These are phyloP conservation scores for Cheilosia urbana DNA, from an alignment of 2,888 invertebrate species.

Conservation along the genomic window DNA sequence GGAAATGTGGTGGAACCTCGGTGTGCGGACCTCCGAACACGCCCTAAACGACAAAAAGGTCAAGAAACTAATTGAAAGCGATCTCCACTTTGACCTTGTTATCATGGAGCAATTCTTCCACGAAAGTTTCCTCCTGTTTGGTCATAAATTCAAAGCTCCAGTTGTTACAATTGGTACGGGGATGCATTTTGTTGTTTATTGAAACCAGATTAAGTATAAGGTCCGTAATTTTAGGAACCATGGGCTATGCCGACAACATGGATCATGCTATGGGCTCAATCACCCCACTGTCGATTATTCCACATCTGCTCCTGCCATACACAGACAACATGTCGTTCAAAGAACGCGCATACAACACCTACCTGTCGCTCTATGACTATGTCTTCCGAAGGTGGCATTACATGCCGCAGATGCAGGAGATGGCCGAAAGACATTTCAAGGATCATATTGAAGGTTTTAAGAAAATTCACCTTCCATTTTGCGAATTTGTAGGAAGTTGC, in stretches of 20 bases:
- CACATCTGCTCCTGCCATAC: conserved; percentile 81
- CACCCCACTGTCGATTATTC: conserved; percentile 82
- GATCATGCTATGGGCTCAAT: conserved; percentile 83
- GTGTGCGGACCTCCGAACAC: conserved; percentile 80
- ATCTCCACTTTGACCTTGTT: conserved; percentile 83
- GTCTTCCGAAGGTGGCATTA: conserved; percentile 81
- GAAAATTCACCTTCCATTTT: background rate
- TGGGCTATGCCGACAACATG: conserved; percentile 83
- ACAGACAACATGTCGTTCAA: conserved; percentile 83
- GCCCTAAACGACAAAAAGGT: conserved; percentile 81
- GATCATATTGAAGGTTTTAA: conserved; percentile 78
- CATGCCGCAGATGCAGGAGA: conserved; percentile 82
- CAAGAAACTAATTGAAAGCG: conserved; percentile 79
- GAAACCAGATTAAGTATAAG: background rate
- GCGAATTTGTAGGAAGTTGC: background rate
- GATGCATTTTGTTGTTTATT: background rate
- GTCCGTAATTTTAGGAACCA: conserved; percentile 78
- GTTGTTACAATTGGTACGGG: conserved; percentile 80
- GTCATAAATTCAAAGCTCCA: conserved; percentile 83
- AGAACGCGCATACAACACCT: conserved; percentile 82
- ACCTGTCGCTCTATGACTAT: conserved; percentile 81
- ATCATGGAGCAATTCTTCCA: conserved; percentile 84
- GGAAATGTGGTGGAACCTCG: conserved; percentile 81
- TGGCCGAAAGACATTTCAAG: conserved; percentile 81
- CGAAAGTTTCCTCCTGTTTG: conserved; percentile 84